Percentiles rank a stretch among this genome's conserved stretches.
These are phyloP conservation scores for Cyclargus thomasi DNA, from an alignment of 1,140 invertebrate species.

Conservation along the genomic window DNA sequence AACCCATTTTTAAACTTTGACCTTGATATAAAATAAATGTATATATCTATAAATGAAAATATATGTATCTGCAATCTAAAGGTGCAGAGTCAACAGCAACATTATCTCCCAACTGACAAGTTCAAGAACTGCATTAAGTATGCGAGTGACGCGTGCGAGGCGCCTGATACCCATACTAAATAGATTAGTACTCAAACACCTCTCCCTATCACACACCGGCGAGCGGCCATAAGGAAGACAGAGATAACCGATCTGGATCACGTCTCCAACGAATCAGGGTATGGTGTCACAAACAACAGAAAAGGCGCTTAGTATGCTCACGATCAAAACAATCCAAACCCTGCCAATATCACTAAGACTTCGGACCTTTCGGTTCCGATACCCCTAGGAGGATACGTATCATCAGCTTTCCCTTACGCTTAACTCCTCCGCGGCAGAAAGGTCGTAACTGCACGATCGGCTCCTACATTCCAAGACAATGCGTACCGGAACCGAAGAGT, in stretches of 20 bases:
- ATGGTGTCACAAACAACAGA: constrained; percentile 73
- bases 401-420: constrained; percentile 74
- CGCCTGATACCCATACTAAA: constrained; percentile 60
- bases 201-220: constrained; percentile 37
- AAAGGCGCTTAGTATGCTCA: constrained; percentile 46
- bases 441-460: constrained; percentile 46
- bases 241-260: constrained; percentile 52
- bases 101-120: constrained; percentile 60
- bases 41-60: no score
- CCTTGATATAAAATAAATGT: no score
- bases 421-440: constrained; percentile 43
- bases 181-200: constrained; percentile 33
- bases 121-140: constrained; percentile 60
- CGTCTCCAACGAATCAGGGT: constrained; percentile 53
- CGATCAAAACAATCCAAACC: constrained; percentile 45
- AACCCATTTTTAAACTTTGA: no score
- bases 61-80: background rate
- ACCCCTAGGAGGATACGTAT: constrained; percentile 58
- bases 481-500: constrained; percentile 62
- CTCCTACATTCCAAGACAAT: constrained; percentile 59
- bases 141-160: constrained; percentile 44
- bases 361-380: constrained; percentile 45
- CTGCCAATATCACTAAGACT: constrained; percentile 34
- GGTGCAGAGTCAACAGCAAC: background rate
- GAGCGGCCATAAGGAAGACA: constrained; percentile 27